Conservation (phyloP, 2,888 invertebrate species). For the Malthinus flaveolus region DNA sequence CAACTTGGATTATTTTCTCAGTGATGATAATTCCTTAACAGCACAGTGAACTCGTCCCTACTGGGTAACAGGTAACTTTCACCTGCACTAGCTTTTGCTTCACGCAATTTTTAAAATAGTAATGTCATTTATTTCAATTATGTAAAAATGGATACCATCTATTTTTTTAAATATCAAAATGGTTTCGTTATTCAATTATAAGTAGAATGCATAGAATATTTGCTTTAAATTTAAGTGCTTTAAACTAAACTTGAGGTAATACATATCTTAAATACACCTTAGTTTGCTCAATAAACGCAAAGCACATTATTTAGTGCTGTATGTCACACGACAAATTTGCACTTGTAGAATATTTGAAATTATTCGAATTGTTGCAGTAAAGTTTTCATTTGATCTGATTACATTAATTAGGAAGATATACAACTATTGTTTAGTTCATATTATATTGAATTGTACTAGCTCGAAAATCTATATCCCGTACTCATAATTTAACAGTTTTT, state of each 20-base stretch:
- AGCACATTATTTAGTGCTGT: slow-evolving; percentile 30
- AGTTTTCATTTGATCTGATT: slow-evolving; percentile 9
- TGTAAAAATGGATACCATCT: neutral
- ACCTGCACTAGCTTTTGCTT: slow-evolving; percentile 37
- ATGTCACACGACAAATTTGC: slow-evolving; percentile 27
- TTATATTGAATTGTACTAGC: no score
- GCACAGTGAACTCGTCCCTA: slow-evolving; percentile 42
- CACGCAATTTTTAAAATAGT: slow-evolving; percentile 22
- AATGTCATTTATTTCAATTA: slow-evolving; percentile 5
- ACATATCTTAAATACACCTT: slow-evolving; percentile 9
- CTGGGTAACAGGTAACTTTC: slow-evolving; percentile 45
- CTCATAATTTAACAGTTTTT: no score
- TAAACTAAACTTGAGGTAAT: neutral
- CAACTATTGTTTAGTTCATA: no score
- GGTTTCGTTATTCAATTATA: neutral
- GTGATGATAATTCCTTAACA: slow-evolving; percentile 34
- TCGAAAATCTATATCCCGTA: no score
- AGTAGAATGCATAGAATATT: neutral
- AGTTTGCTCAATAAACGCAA: slow-evolving; percentile 32
- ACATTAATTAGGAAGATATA: neutral
- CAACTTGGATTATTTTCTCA: slow-evolving; percentile 29
- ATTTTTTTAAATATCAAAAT: neutral
- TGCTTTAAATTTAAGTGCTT: neutral
- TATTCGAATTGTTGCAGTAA: slow-evolving; percentile 23
- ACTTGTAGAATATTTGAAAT: slow-evolving; percentile 24